Base-by-base conservation (phyloP, 2,797 vertebrate species). In the Erethizon dorsatum region DNA sequence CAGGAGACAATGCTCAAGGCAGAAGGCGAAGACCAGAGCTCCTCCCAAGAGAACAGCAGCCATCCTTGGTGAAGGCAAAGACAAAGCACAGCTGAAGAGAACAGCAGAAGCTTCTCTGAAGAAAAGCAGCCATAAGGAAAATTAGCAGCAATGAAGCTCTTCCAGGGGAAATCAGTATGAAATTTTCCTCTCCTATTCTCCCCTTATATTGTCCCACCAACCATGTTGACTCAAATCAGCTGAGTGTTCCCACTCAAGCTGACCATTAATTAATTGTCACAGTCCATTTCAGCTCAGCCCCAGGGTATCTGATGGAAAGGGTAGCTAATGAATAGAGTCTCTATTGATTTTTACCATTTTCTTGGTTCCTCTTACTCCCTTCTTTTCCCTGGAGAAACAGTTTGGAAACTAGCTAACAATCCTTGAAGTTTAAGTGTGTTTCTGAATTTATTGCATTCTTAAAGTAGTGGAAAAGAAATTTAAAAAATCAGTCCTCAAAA, bases 391-490 rank as follows among this genome's bases (percentile, higher is more conserved):
- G 17, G 78, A 86, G 92, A 41, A 63, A 56, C 15, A 87, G 83
- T 82, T 83, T 79, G 92, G 73, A 83, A 94, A 88, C 57, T 45
- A 52, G 33, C 87, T 41, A 87, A 95, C 14, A 69, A 45, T 63
- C 28, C 56, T 92, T 61, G 56, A 59, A 92, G 78, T 54, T 59
- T 41, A 65, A 84, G n/a, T 47, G 50, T 57, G 50, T 56, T 85
- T 95, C 89, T 79, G 59, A 92, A 92, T 85, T 37, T 67, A 75
- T 45, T 69, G 37, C 67, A 57, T 83, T 82, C 83, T 65, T 88
- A 63, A 92, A 94, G 75, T 41, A 92, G 45, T 69, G 75, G 45
- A 22, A 87, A 93, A 91, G 59, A 89, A 95, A 69, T 78, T 11
- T 69, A 92, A 83, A 83, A 63, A 96, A n/a, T 8, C 0, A 0